Evolutionary conservation across 2,113 vertebrate species (phyloP).

Genomic region (Pundamilia nyererei): DNA sequence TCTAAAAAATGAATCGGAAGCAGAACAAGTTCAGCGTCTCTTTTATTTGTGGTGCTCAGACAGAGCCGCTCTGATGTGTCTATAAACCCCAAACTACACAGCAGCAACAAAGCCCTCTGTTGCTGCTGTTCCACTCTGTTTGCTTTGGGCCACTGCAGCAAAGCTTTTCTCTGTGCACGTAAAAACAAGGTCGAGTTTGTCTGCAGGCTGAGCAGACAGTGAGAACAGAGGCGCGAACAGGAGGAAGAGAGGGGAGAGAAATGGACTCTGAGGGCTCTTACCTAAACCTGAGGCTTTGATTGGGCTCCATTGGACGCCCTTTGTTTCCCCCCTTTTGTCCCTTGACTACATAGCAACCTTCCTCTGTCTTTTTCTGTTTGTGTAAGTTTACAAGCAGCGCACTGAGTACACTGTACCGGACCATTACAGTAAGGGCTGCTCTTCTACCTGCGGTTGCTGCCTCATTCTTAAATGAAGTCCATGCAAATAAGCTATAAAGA

Average conservation of each 20-base stretch:
- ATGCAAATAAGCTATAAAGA: not conserved
- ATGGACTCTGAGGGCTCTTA: not conserved
- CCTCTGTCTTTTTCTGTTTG: not conserved
- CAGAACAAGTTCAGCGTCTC: not conserved
- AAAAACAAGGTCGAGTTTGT: not conserved
- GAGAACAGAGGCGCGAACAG: not conserved
- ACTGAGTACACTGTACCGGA: not conserved
- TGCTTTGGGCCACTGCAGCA: constrained; percentile 16
- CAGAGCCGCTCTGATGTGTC: not conserved
- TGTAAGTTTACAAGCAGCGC: not conserved
- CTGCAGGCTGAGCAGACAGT: constrained; percentile 18
- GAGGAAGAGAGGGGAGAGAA: not conserved
- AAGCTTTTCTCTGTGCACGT: not conserved
- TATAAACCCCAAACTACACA: constrained; percentile 3
- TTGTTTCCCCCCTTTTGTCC: not conserved
- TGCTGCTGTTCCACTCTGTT: not conserved
- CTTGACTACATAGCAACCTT: not conserved
- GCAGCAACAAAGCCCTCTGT: constrained; percentile 44
- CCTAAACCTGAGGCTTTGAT: constrained; percentile 13
- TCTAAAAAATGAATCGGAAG: not conserved
- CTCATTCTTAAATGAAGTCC: not conserved
- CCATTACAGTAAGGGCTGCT: not conserved
- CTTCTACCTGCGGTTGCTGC: not conserved
- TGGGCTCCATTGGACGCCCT: not conserved
- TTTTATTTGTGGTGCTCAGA: not conserved